Base-by-base conservation (phyloP, 1,140 invertebrate genomes). In the Heterodera schachtii region DNA sequence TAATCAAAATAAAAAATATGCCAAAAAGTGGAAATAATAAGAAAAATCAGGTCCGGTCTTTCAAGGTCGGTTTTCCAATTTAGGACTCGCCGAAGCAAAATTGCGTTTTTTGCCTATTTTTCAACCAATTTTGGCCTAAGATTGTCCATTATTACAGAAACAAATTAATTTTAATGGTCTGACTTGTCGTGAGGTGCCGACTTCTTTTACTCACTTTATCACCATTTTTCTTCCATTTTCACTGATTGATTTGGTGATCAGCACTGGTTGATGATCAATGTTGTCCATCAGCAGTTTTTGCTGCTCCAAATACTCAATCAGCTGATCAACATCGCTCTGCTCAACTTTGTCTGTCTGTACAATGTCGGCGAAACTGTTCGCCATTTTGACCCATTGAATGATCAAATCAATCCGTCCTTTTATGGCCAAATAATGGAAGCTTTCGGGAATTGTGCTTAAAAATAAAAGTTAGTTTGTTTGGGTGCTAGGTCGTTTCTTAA, bases 371-470 rank as follows among this genome's bases (percentile, higher is more conserved):
- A 13, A 81, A n/a, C 49, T 43, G 84, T 84, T 84, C 6, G 83
- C 83, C 44, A 19, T 44, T 64, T 70, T 43, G 19, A 86, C 13
- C 83, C 83, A 84, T 46, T 64, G 57, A 19, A 44, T 31, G 31
- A 84, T 7, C 46, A 64, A 47, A 44, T 82, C n/a, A 0, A 31
- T 52, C n/a, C 47, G 44, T 19, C 74, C 69, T 11, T 47, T 46
- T n/a, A 57, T 21, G 8, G 86, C 83, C 44, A 84, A 60, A 70
- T 81, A 84, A 75, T 85, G 84, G 57, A 86, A 79, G 49, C 81
- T 84, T 69, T 84, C 84, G n/a, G 84, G 84, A 3, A 86, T 71
- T 9, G 70, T 79, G 44, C 77, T 79, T 41, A 70, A 79, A 44
- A 44, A 5, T 46, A 2, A 9, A 75, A 13, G 66, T 9, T 16